Conservation (phyloP, 2,888 invertebrate species). For the Arctia plantaginis region DNA sequence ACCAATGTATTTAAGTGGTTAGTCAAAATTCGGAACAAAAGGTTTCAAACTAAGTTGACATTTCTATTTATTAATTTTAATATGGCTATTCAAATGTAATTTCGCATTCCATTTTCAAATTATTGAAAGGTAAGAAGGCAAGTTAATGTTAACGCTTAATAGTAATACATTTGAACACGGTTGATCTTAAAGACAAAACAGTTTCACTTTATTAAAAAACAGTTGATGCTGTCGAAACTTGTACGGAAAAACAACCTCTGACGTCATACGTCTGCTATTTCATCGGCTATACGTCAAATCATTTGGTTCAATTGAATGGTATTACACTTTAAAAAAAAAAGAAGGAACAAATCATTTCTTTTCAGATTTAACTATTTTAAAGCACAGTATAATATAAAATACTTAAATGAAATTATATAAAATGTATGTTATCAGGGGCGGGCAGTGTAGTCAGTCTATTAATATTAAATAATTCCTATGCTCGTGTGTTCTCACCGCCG, state of each 20-base stretch:
- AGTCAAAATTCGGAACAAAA: conserved; percentile 14
- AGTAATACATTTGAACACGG: not conserved
- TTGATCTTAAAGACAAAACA: not conserved
- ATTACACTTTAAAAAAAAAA: no score
- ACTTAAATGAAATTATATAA: no score
- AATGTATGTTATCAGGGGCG: no score
- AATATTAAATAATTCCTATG: no score
- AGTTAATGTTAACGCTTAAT: not conserved
- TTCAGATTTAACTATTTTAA: no score
- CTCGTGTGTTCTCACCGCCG: no score
- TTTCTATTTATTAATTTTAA: conserved; percentile 18
- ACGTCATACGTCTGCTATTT: not conserved
- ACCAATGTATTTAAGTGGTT: conserved; percentile 18
- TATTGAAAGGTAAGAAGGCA: not conserved
- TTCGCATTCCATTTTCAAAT: not conserved
- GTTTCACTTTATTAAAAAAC: not conserved
- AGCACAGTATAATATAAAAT: no score
- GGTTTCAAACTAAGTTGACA: conserved; percentile 15
- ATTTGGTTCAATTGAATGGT: not conserved
- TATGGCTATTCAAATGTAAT: conserved; percentile 17
- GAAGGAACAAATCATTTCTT: no score
- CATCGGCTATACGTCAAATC: not conserved
- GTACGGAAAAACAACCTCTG: not conserved
- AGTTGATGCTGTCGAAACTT: no score
- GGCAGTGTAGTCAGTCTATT: no score